These are phyloP conservation scores for Neostethus bicornis DNA, from an alignment of 2,797 vertebrate species.

Conservation along the genomic window DNA sequence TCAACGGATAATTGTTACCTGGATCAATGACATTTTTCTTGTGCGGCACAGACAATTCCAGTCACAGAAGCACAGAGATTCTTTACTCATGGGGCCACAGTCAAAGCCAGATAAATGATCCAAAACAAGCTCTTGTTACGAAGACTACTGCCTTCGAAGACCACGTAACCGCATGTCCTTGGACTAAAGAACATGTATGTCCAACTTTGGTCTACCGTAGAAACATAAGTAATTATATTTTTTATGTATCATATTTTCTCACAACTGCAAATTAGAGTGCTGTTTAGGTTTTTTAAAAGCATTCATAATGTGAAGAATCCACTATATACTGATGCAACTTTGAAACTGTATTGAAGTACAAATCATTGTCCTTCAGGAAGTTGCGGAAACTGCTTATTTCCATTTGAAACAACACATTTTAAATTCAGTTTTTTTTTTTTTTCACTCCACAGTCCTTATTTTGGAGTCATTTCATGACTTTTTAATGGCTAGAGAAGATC, in stretches of 20 bases:
- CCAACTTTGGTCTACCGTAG: neutral
- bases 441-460: neutral
- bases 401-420: neutral
- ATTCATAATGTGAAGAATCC: no score
- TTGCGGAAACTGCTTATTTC: neutral
- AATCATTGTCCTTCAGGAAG: neutral
- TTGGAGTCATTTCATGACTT: neutral
- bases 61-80: constrained; percentile 18
- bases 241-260: no score
- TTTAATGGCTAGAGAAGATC: neutral
- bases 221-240: neutral
- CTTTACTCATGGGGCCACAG: constrained; percentile 18
- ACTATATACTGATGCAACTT: neutral
- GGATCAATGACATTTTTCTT: constrained; percentile 46
- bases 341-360: neutral
- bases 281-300: neutral
- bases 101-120: constrained; percentile 37
- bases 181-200: neutral
- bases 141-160: constrained; percentile 6
- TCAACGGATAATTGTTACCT: constrained; percentile 42
- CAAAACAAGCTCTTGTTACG: constrained; percentile 9
- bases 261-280: no score
- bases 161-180: neutral
- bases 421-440: neutral
- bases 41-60: constrained; percentile 16